Percentiles rank a stretch among this genome's conserved stretches.
These are phyloP conservation scores for Panagrolaimus sp. DNA, from an alignment of 1,140 invertebrate species.

Conservation along the genomic window DNA sequence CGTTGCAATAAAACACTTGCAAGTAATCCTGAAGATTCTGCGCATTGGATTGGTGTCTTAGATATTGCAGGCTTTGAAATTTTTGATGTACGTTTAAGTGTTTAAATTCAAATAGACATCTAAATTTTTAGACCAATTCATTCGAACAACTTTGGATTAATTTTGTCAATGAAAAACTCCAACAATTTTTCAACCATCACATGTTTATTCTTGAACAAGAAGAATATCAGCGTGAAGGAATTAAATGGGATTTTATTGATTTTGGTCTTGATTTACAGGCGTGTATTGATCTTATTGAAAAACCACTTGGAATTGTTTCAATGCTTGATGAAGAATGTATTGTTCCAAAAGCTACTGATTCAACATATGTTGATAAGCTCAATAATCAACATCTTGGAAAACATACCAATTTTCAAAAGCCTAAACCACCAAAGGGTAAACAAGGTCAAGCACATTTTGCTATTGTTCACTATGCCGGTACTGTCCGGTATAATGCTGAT, in stretches of 20 bases:
- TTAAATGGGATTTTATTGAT: constrained; percentile 97
- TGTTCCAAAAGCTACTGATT: constrained; percentile 96
- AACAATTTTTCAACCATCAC: constrained; percentile 99
- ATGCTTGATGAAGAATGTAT: constrained; percentile 99
- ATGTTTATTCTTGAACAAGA: constrained; percentile 99
- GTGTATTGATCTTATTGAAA: constrained; percentile 98
- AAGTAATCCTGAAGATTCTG: constrained; percentile 31
- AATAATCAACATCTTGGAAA: constrained; percentile 97
- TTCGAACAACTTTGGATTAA: constrained; percentile 99
- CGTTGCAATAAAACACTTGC: constrained; percentile 48
- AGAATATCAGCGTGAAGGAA: constrained; percentile 93
- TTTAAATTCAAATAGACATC: constrained; percentile 94
- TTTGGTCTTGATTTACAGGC: constrained; percentile 95
- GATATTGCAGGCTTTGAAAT: constrained; percentile 99
- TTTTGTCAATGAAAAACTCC: constrained; percentile 99
- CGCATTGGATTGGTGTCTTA: constrained; percentile 73
- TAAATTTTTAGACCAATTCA: constrained; percentile 98
- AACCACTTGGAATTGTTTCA: constrained; percentile 99
- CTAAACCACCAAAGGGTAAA: constrained; percentile 88
- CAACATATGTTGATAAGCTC: constrained; percentile 94
- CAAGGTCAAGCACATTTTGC: constrained; percentile 89
- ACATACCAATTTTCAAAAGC: constrained; percentile 85
- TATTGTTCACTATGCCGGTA: constrained; percentile 94
- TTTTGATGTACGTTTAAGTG: constrained; percentile 73
- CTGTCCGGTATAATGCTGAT: constrained; percentile 90